Evolutionary conservation across 2,113 vertebrate genomes (phyloP).

Genomic region (Elachura formosa): DNA sequence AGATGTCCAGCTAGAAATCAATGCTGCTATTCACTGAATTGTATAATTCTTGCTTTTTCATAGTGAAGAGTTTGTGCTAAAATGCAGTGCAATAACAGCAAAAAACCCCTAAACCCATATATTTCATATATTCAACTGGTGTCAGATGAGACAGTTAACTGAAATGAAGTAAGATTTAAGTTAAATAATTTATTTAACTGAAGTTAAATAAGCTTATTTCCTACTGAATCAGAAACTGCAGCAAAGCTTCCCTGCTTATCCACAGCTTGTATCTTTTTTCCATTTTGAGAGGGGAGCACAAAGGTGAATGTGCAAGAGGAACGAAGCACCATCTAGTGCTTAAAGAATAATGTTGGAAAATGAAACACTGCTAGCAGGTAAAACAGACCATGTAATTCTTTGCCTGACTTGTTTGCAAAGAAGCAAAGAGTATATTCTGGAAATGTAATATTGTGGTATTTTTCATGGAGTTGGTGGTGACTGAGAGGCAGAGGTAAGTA

Average conservation of each 20-base stretch:
- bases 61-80: background rate
- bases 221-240: background rate
- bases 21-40: background rate
- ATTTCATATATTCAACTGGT: background rate
- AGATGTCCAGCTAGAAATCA: background rate
- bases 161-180: background rate
- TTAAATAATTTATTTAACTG: no score
- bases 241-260: background rate
- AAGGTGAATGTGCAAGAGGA: background rate
- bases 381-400: background rate
- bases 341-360: background rate
- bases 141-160: background rate
- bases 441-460: background rate
- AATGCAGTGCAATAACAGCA: background rate
- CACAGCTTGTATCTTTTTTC: background rate
- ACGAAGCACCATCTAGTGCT: constrained; percentile 21
- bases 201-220: background rate
- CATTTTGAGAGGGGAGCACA: background rate
- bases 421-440: background rate
- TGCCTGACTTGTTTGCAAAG: background rate
- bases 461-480: background rate
- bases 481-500: background rate
- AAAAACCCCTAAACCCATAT: background rate
- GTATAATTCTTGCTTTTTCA: background rate
- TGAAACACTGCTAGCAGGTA: background rate